Conservation (phyloP, 1,140 invertebrate species). For the Brachionus rotundiformis region DNA sequence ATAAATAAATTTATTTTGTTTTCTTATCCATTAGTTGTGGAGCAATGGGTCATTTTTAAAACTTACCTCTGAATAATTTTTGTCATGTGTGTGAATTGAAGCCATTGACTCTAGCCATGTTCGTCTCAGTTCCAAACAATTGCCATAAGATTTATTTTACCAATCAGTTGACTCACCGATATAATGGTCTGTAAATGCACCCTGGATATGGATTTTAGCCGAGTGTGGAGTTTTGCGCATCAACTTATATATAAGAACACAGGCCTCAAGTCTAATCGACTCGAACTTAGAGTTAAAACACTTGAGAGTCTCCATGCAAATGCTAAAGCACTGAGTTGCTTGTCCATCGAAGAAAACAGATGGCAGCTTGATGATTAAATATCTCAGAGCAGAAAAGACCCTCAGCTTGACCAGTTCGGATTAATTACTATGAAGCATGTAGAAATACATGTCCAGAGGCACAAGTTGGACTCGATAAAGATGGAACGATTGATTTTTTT, state of each 20-base stretch:
- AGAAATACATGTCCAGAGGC: slow-evolving; percentile 80
- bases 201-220: slow-evolving; percentile 77
- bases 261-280: slow-evolving; percentile 80
- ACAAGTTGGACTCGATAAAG: slow-evolving; percentile 77
- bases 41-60: slow-evolving; percentile 45
- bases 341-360: slow-evolving; percentile 68
- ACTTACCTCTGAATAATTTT: slow-evolving; percentile 74
- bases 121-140: slow-evolving; percentile 84
- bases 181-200: slow-evolving; percentile 84
- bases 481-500: neutral
- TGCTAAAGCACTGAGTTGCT: neutral
- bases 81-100: slow-evolving; percentile 73
- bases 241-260: slow-evolving; percentile 82
- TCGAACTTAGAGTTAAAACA: slow-evolving; percentile 79
- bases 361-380: slow-evolving; percentile 87
- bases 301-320: slow-evolving; percentile 66
- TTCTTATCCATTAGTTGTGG: neutral
- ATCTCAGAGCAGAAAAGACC: slow-evolving; percentile 82
- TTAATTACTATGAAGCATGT: slow-evolving; percentile 81
- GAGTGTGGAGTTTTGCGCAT: slow-evolving; percentile 88
- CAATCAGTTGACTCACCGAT: slow-evolving; percentile 84
- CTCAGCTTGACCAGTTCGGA: slow-evolving; percentile 85
- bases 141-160: slow-evolving; percentile 81
- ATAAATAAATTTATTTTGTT: neutral
- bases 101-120: slow-evolving; percentile 92